Conservation (phyloP, 2,113 vertebrate species). For the Anoplopoma fimbria region DNA sequence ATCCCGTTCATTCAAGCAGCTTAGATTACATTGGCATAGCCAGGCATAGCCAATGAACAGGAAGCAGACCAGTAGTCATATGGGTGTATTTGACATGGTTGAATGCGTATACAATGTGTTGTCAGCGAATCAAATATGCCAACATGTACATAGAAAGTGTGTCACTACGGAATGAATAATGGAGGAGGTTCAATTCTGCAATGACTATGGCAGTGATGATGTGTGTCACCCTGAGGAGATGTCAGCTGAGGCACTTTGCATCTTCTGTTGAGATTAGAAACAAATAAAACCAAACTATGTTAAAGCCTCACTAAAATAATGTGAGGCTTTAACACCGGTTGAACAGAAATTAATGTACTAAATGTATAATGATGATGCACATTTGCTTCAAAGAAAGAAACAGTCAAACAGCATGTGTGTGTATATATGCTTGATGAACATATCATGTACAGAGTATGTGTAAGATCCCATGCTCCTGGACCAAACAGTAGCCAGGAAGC, state of each 20-base stretch:
- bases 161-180: neutral
- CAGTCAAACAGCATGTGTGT: neutral
- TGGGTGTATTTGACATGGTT: neutral
- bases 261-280: neutral
- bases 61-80: neutral
- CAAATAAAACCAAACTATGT: neutral
- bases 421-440: no score
- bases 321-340: neutral
- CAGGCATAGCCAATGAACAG: neutral
- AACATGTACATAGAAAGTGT: neutral
- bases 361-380: neutral
- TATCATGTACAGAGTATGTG: neutral
- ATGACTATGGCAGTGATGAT: neutral
- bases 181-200: neutral
- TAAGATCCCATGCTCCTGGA: constrained; percentile 16
- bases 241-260: neutral
- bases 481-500: neutral
- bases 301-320: neutral
- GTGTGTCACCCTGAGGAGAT: neutral
- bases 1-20: neutral
- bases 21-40: neutral
- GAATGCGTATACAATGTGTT: neutral
- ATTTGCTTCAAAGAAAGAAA: neutral
- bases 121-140: neutral
- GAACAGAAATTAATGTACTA: neutral